A percentile compares a stretch with the other conserved stretches of the same genome.
Evolutionary conservation across 1,140 invertebrate species (phyloP).

Genomic region (Drepana arcuata): DNA sequence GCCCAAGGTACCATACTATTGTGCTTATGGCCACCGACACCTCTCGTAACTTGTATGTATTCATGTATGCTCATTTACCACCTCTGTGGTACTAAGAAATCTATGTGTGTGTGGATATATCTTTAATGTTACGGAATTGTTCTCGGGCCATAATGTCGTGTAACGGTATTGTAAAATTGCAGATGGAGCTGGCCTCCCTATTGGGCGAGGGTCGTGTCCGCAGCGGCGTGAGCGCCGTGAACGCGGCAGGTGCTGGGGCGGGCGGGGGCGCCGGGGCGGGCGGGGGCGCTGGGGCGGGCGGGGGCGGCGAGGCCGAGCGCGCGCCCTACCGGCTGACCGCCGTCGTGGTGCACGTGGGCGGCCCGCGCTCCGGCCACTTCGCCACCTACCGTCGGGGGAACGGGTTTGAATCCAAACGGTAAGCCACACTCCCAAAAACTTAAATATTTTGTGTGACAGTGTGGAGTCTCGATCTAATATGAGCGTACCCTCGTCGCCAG

Average conservation of each 20-base stretch:
- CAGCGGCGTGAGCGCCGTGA: slow-evolving; percentile 13
- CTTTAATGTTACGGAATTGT: too few species aligned
- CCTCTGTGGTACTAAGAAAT: too few species aligned
- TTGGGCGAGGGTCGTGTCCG: slow-evolving; percentile 21
- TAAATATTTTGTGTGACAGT: neutral
- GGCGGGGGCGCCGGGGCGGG: too few species aligned
- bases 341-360: slow-evolving; percentile 92
- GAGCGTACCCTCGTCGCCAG: slow-evolving; percentile 42
- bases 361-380: slow-evolving; percentile 91
- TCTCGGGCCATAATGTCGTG: too few species aligned
- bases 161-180: too few species aligned
- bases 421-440: slow-evolving; percentile 5
- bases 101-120: too few species aligned
- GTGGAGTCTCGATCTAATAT: too few species aligned
- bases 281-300: slow-evolving; percentile 3
- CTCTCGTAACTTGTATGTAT: too few species aligned
- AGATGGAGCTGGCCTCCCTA: slow-evolving; percentile 30
- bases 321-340: slow-evolving; percentile 82
- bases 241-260: slow-evolving; percentile 6
- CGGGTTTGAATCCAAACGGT: slow-evolving; percentile 72
- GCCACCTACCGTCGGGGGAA: slow-evolving; percentile 89
- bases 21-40: too few species aligned
- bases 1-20: slow-evolving; percentile 69
- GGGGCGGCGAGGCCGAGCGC: slow-evolving; percentile 27
- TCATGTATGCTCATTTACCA: too few species aligned